Base-by-base conservation (phyloP, 2,888 invertebrate species). In the Drosophila imparisetae region DNA sequence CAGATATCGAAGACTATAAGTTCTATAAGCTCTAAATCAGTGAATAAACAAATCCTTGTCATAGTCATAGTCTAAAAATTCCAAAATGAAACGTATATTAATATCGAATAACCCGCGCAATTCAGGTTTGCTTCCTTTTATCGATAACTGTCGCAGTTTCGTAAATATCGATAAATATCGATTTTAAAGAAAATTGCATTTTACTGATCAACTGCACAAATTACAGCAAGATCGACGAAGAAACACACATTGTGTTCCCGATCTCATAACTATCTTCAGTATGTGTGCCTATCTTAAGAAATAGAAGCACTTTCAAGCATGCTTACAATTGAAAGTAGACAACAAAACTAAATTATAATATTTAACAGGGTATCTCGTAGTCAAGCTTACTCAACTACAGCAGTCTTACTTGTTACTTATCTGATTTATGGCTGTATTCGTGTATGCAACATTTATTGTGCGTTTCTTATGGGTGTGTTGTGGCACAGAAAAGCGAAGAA, bases 71-170 rank as follows among this genome's bases (percentile, higher is more conserved):
- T 13, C 21, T 0, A 21, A 1, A 7, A 21, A 21, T 42, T 21
- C 13, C 1, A 21, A 21, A 7, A 21, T 45, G 4, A 13, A 13
- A 21, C 42, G 21, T 13, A 21, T 42, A 21, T 21, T 13, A 1
- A 42, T 7, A 1, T 2, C 4, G 13, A 45, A 7, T 21, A 18
- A 4, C 18, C 38, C 4, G 0, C 2, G 8, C 8, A 38, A 0
- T 0, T 0, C 8, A 38, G 4, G 8, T 2, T 45, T 7, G 13
- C 21, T 45, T 15, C 13, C 7, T 13, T 7, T 4, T 13, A 21
- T 21, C 21, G 13, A 45, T 21, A 45, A 40, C 2, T 40, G 2
- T 18, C 8, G 4, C 38, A 18, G 38, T 38, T 38, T 8, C 4
- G 0, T 18, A 38, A 13, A 7, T 45, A 45, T 45, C 21, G 45